Evolutionary conservation across 2,113 vertebrate genomes (phyloP).

Genomic region (Irena cyanogastra): DNA sequence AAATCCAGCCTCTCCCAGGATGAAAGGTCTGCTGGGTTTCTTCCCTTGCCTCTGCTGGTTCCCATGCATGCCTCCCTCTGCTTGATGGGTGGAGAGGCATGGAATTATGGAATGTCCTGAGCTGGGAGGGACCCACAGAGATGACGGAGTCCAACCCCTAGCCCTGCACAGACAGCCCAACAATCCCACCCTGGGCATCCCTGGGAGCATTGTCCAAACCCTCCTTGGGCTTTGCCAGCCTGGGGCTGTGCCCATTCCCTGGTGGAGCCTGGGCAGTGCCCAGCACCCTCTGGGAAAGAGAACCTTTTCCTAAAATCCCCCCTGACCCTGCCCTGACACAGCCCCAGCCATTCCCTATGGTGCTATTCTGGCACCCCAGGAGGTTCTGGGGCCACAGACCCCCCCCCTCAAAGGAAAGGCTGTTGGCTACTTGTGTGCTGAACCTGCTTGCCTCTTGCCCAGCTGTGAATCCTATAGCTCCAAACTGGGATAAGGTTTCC

Average conservation of each 20-base stretch:
- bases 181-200: neutral
- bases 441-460: neutral
- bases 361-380: neutral
- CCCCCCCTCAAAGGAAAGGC: neutral
- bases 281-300: neutral
- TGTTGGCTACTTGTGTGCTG: neutral
- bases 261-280: neutral
- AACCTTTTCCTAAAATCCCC: rapidly evolving
- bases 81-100: neutral
- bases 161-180: neutral
- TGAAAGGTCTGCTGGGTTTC: neutral
- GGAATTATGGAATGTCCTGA: neutral
- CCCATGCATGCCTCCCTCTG: neutral
- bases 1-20: neutral
- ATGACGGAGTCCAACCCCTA: rapidly evolving
- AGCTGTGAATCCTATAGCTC: neutral
- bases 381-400: no score
- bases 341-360: rapidly evolving
- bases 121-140: neutral
- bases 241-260: rapidly evolving
- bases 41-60: neutral
- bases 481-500: neutral
- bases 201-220: rapidly evolving
- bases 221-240: neutral
- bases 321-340: neutral